Conservation (phyloP, 2,888 invertebrate genomes). For the Tenodera sinensis region DNA sequence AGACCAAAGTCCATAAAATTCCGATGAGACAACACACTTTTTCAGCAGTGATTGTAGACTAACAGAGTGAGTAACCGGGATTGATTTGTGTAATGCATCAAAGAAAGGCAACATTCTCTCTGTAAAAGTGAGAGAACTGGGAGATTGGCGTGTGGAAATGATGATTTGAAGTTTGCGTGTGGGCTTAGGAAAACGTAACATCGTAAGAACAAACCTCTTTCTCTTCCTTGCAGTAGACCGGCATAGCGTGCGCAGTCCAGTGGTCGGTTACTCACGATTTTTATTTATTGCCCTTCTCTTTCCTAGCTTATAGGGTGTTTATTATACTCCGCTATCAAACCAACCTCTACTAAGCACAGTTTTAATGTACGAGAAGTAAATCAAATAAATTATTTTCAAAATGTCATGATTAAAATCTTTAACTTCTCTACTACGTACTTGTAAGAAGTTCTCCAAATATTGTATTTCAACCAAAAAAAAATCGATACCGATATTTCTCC, state of each 20-base stretch:
- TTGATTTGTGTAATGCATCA: background rate
- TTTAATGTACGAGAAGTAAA: too few relatives aligned
- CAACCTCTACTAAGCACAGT: too few relatives aligned
- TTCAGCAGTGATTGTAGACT: background rate
- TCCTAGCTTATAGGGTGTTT: background rate
- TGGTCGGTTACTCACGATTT: background rate
- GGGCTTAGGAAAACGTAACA: background rate
- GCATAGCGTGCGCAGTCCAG: background rate
- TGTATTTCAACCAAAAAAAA: too few relatives aligned
- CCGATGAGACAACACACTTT: background rate
- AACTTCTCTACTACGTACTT: too few relatives aligned
- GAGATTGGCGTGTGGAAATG: background rate
- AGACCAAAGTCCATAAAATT: background rate
- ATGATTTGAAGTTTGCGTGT: constrained; percentile 19
- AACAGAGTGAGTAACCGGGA: background rate
- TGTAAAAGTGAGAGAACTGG: background rate
- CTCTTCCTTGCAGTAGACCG: background rate
- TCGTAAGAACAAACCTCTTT: background rate
- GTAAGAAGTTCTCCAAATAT: too few relatives aligned
- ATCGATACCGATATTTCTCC: too few relatives aligned
- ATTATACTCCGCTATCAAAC: background rate
- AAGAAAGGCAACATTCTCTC: background rate
- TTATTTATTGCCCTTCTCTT: background rate
- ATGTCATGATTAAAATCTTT: too few relatives aligned
- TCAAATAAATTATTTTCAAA: too few relatives aligned